Evolutionary conservation across 2,797 vertebrate species (phyloP).

Genomic region (Sebastolobus alascanus): DNA sequence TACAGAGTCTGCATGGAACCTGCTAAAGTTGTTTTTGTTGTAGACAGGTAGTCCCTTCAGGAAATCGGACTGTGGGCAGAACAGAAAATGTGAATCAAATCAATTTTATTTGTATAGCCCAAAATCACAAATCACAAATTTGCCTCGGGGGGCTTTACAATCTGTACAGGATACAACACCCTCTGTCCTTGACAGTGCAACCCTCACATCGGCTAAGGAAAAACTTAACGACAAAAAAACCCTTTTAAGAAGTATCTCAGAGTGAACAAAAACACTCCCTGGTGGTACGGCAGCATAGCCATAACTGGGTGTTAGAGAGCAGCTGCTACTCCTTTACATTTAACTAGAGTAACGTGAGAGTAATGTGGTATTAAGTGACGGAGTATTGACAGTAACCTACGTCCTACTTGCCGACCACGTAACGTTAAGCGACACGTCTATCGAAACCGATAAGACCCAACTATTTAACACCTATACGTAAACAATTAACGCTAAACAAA

Average conservation of each 20-base stretch:
- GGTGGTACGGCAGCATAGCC: not conserved
- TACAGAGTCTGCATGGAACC: slow-evolving; percentile 96
- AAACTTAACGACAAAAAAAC: too few species aligned
- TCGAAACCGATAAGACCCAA: too few species aligned
- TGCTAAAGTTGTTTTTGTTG: slow-evolving; percentile 97
- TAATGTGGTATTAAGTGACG: not conserved
- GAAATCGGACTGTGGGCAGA: slow-evolving; percentile 90
- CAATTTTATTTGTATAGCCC: too few species aligned
- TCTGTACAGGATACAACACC: too few species aligned
- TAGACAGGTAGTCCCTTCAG: slow-evolving; percentile 96
- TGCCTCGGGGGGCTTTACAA: too few species aligned
- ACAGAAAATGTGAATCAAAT: not conserved
- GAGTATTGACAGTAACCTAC: not conserved
- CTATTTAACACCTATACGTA: not conserved
- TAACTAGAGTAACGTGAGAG: not conserved
- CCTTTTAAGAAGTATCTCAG: too few species aligned
- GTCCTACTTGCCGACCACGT: not conserved
- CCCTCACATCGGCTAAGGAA: too few species aligned
- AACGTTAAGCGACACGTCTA: not conserved
- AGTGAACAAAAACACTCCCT: not conserved
- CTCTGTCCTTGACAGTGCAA: too few species aligned
- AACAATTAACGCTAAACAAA: not conserved
- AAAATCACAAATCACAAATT: too few species aligned
- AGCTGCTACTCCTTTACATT: fast-evolving
- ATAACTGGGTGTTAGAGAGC: too few species aligned